Conservation (phyloP, 64 coral and sea anemone genomes). For the Porites australiensis region DNA sequence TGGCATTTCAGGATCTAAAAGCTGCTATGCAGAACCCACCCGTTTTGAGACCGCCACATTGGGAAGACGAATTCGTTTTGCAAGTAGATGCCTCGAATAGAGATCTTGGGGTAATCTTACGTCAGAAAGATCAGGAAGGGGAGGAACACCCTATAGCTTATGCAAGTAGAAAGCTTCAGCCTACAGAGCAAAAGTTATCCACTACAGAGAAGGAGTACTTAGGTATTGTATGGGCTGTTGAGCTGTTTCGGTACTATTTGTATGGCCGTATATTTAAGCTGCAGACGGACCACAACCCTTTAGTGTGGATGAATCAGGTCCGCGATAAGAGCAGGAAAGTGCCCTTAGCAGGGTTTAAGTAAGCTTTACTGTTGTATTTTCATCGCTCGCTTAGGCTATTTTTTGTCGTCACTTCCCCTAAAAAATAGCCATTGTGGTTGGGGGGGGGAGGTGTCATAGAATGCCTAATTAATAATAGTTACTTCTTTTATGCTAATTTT, state of each 20-base stretch:
- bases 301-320: no score
- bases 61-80: not conserved
- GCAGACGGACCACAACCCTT: not conserved
- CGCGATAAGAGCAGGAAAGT: no score
- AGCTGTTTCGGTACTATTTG: conserved; percentile 22
- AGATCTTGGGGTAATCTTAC: conserved; percentile 18
- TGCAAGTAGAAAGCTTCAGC: conserved; percentile 1
- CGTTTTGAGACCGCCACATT: not conserved
- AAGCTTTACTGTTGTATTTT: no score
- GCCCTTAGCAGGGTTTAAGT: no score
- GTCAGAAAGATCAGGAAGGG: not conserved
- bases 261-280: not conserved
- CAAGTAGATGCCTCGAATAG: conserved; percentile 7
- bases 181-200: not conserved
- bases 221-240: conserved; percentile 21
- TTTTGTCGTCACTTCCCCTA: no score
- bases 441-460: no score
- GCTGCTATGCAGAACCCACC: not conserved
- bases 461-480: no score
- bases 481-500: no score
- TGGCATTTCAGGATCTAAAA: conserved; percentile 14
- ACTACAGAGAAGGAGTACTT: conserved; percentile 19
- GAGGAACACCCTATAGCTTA: conserved; percentile 19
- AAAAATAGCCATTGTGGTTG: no score
- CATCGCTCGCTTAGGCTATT: no score